phyloP scores from a whole-genome alignment of 2,888 invertebrate genomes.

The Erebia palarica region DNA sequence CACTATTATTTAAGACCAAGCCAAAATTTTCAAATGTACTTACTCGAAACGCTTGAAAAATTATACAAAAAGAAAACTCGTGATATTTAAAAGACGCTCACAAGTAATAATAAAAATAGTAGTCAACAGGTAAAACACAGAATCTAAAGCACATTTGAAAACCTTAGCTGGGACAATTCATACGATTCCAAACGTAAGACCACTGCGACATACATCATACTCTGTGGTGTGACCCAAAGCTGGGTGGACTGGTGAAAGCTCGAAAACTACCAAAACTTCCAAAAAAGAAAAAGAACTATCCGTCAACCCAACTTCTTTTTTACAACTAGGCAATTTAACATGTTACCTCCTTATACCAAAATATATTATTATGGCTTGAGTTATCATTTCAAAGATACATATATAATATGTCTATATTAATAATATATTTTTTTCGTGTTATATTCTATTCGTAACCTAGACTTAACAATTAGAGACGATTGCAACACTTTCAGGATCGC shows the following conservation, averaged over 20 bases:
- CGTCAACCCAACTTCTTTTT: conserved; percentile 57
- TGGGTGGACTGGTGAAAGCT: conserved; percentile 53
- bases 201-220: conserved; percentile 33
- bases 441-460: conserved; percentile 70
- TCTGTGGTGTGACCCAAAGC: conserved; percentile 43
- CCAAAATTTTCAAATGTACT: conserved; percentile 55
- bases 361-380: conserved; percentile 82
- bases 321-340: conserved; percentile 64
- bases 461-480: conserved; percentile 69
- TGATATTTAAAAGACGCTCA: conserved; percentile 15
- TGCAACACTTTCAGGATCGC: conserved; percentile 76
- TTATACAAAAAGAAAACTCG: conserved; percentile 22
- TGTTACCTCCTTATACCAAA: conserved; percentile 78
- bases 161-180: conserved; percentile 29
- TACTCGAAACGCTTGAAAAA: conserved; percentile 35
- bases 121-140: conserved; percentile 33
- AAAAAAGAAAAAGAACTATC: conserved; percentile 45
- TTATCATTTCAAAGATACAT: conserved; percentile 77
- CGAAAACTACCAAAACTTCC: conserved; percentile 43
- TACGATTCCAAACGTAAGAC: conserved; percentile 52
- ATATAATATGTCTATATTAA: conserved; percentile 66
- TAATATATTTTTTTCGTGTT: conserved; percentile 66
- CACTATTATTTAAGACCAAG: conserved; percentile 52
- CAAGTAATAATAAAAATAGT: conserved; percentile 26
- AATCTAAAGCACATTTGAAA: conserved; percentile 37